Conservation (phyloP, 2,797 vertebrate genomes). For the Lithobates pipiens region DNA sequence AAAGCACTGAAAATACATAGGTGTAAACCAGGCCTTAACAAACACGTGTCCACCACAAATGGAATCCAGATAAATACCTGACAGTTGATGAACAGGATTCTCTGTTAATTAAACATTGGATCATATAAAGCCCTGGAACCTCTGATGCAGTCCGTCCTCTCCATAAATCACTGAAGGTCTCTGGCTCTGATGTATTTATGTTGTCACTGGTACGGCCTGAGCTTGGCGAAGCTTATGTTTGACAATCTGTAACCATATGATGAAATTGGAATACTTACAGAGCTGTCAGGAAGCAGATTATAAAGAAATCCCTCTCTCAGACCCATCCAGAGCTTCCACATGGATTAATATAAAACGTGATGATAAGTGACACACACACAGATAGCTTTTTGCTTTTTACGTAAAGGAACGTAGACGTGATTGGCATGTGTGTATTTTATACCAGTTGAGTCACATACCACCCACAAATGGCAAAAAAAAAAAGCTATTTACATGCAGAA, state of each 20-base stretch:
- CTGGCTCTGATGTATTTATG: not conserved
- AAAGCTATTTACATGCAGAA: too few relatives aligned
- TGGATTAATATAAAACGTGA: not conserved
- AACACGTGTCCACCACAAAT: not conserved
- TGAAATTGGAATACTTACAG: not conserved
- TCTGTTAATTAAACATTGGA: constrained; percentile 10
- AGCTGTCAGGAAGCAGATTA: constrained; percentile 31
- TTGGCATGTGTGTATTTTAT: not conserved
- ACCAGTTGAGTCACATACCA: too few relatives aligned
- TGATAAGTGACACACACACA: not conserved
- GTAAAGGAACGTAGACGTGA: not conserved
- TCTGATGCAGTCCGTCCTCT: not conserved
- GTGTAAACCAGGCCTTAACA: too few relatives aligned
- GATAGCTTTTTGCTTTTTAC: not conserved
- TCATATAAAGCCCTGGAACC: not conserved
- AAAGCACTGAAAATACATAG: too few relatives aligned
- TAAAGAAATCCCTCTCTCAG: not conserved
- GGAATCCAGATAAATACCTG: not conserved
- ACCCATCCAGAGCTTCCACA: not conserved
- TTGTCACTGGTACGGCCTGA: not conserved
- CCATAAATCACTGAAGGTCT: constrained; percentile 6
- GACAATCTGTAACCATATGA: constrained; percentile 18
- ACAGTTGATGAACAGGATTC: not conserved
- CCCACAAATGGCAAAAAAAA: too few relatives aligned
- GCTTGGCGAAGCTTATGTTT: not conserved